Evolutionary conservation across 2,888 invertebrate species (phyloP).

Genomic region (Ptychoptera albimana): DNA sequence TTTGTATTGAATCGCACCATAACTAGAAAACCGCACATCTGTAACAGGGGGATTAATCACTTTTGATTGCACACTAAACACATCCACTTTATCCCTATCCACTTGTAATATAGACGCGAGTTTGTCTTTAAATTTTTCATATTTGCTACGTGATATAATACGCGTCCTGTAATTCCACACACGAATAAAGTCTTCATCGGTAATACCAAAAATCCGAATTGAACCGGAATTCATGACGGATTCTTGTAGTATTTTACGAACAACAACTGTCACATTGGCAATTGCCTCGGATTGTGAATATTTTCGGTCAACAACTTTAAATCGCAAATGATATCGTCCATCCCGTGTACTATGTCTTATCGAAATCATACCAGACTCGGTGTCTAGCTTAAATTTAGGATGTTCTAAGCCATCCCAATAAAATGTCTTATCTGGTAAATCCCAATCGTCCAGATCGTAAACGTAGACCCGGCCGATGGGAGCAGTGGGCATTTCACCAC

Average conservation of each 20-base stretch:
- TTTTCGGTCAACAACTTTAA: conserved; percentile 84
- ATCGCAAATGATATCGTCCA: conserved; percentile 65
- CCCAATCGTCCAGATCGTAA: conserved; percentile 97
- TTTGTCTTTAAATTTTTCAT: conserved; percentile 78
- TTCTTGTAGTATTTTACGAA: conserved; percentile 88
- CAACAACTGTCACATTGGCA: conserved; percentile 87
- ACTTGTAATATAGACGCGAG: conserved; percentile 72
- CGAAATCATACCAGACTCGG: conserved; percentile 86
- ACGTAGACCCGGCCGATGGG: conserved; percentile 93
- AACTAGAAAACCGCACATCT: conserved; percentile 86
- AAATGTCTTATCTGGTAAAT: conserved; percentile 92
- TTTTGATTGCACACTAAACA: conserved; percentile 87
- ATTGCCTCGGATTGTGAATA: conserved; percentile 90
- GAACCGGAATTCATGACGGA: conserved; percentile 93
- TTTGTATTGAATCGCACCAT: conserved; percentile 91
- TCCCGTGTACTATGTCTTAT: conserved; percentile 88
- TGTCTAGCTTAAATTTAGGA: conserved; percentile 73
- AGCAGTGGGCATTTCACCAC: conserved; percentile 77
- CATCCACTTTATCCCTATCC: conserved; percentile 81
- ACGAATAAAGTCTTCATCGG: conserved; percentile 90
- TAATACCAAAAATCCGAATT: conserved; percentile 79
- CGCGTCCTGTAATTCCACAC: conserved; percentile 87
- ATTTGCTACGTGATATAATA: conserved; percentile 69
- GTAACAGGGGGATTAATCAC: conserved; percentile 76
- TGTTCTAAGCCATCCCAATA: conserved; percentile 83